phyloP scores from a whole-genome alignment of 2,797 vertebrate species.

The Adrianichthys oophorus region DNA sequence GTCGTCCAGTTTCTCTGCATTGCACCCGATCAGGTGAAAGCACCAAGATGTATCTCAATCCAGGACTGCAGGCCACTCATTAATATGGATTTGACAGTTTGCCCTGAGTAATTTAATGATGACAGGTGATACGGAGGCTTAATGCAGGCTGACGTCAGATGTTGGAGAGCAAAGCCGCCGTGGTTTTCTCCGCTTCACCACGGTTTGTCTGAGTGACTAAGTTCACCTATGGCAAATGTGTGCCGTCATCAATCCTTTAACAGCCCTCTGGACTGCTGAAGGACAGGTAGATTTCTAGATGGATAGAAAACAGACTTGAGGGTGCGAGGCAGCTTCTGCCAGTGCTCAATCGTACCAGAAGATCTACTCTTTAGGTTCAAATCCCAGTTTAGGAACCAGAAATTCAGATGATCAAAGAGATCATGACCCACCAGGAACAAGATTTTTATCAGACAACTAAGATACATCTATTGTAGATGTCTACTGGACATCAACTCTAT shows the following conservation, averaged over 20 bases:
- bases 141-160: constrained; percentile 56
- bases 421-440: no score
- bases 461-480: no score
- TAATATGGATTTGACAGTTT: constrained; percentile 57
- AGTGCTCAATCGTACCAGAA: constrained; percentile 41
- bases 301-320: constrained; percentile 40
- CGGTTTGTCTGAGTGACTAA: constrained; percentile 59
- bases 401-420: no score
- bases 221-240: constrained; percentile 54
- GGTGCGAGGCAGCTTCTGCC: constrained; percentile 25
- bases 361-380: not conserved
- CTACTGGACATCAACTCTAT: no score
- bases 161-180: constrained; percentile 41
- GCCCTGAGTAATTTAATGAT: constrained; percentile 67
- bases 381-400: no score
- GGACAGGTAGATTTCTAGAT: constrained; percentile 48
- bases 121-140: constrained; percentile 64
- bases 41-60: constrained; percentile 46
- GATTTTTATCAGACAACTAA: no score
- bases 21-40: constrained; percentile 27
- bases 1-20: constrained; percentile 31
- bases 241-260: constrained; percentile 51
- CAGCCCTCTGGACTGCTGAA: constrained; percentile 38
- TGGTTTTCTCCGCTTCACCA: constrained; percentile 45
- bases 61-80: constrained; percentile 40